Evolutionary conservation across 2,113 vertebrate genomes (phyloP).

Genomic region (Hippocampus comes): DNA sequence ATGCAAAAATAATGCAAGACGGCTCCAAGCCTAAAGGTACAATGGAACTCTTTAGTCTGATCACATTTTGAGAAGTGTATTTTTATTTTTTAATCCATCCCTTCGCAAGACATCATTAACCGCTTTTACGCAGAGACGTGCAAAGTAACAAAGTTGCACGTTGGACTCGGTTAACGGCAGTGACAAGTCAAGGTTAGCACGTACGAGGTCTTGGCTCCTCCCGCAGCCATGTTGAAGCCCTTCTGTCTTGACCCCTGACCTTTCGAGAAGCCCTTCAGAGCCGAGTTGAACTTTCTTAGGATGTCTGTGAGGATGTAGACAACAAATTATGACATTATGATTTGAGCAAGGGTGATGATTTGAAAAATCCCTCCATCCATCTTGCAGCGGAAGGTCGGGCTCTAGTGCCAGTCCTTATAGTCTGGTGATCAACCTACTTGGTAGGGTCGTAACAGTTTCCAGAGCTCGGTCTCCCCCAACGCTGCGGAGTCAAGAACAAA

Average conservation of each 20-base stretch:
- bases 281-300: constrained; percentile 84
- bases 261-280: constrained; percentile 80
- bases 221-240: constrained; percentile 79
- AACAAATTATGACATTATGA: neutral
- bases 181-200: constrained; percentile 28
- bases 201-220: constrained; percentile 76
- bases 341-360: no score
- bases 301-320: constrained; percentile 75
- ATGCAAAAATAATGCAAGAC: neutral
- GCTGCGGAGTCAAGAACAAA: constrained; percentile 63
- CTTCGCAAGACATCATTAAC: no score
- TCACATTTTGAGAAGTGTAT: no score
- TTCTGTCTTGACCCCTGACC: constrained; percentile 54
- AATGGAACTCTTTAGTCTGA: neutral
- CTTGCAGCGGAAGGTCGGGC: no score
- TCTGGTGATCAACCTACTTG: constrained; percentile 78
- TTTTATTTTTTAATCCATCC: no score
- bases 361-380: no score
- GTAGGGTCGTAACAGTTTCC: constrained; percentile 80
- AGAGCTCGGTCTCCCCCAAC: constrained; percentile 81
- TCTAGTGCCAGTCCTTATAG: no score
- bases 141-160: no score
- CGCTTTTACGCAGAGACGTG: no score
- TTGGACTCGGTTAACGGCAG: neutral
- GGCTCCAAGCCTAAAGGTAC: neutral